Conservation (phyloP, 2,797 vertebrate genomes). For the Enteromius fasciolatus region DNA sequence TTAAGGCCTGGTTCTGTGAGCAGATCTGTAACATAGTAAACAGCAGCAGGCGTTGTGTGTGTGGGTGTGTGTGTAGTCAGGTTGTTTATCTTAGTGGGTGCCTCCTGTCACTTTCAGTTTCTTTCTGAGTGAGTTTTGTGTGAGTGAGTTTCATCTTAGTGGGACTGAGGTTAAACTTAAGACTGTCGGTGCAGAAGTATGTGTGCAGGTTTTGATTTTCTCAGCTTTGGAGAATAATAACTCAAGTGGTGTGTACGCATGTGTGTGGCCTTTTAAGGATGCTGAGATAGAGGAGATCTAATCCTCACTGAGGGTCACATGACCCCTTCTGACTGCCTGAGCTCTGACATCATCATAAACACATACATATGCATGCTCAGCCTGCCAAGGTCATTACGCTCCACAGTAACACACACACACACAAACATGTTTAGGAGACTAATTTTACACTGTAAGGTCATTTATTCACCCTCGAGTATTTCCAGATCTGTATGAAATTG, state of each 20-base stretch:
- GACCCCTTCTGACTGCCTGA: conserved; percentile 71
- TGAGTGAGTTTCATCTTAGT: neutral
- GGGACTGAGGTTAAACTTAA: neutral
- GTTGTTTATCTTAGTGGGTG: neutral
- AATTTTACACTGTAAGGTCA: no score
- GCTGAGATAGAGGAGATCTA: conserved; percentile 64
- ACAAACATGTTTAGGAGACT: conserved; percentile 9
- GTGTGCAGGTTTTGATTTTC: neutral
- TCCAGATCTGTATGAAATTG: no score
- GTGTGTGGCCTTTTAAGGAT: conserved; percentile 37
- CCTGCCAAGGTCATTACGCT: conserved; percentile 16
- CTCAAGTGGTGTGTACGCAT: neutral
- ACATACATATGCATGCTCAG: conserved; percentile 46
- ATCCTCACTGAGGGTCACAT: conserved; percentile 73
- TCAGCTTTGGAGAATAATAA: neutral
- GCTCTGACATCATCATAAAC: conserved; percentile 77
- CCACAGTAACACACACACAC: neutral
- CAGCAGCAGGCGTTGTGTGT: neutral
- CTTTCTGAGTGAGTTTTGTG: neutral
- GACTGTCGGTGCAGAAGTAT: neutral
- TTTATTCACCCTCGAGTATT: no score
- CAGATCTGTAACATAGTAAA: conserved; percentile 7
- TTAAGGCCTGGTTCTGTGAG: neutral
- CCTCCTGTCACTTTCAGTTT: conserved; percentile 21
- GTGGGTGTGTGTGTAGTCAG: neutral